These are phyloP conservation scores for Myotis daubentonii DNA, from an alignment of 2,797 vertebrate species.

Conservation along the genomic window DNA sequence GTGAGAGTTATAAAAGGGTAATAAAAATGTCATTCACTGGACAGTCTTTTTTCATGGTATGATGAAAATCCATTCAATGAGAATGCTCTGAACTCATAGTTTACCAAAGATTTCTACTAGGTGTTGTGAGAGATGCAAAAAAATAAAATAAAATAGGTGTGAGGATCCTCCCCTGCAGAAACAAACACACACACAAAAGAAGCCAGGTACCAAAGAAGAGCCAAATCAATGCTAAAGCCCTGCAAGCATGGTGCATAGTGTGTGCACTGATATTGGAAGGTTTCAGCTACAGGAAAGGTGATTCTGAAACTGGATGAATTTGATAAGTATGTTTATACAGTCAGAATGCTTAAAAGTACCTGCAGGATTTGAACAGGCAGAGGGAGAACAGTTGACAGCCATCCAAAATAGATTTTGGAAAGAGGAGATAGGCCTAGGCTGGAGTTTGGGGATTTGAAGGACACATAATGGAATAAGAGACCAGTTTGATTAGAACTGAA, in stretches of 20 bases:
- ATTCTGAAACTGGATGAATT: neutral
- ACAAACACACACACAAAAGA: neutral
- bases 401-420: neutral
- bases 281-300: neutral
- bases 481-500: neutral
- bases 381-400: neutral
- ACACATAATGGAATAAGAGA: neutral
- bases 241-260: fast-evolving
- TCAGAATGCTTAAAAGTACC: neutral
- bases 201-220: neutral
- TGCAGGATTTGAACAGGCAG: neutral
- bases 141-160: neutral
- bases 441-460: neutral
- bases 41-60: neutral
- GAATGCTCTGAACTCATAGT: neutral
- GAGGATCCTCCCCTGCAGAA: neutral
- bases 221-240: neutral
- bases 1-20: neutral
- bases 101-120: neutral
- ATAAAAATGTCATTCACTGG: neutral
- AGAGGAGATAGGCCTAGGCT: neutral
- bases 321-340: neutral
- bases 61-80: neutral
- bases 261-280: fast-evolving
- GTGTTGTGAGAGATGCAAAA: neutral